Evolutionary conservation across 2,797 vertebrate genomes (phyloP).

Genomic region (Oryzias dopingdopingensis): DNA sequence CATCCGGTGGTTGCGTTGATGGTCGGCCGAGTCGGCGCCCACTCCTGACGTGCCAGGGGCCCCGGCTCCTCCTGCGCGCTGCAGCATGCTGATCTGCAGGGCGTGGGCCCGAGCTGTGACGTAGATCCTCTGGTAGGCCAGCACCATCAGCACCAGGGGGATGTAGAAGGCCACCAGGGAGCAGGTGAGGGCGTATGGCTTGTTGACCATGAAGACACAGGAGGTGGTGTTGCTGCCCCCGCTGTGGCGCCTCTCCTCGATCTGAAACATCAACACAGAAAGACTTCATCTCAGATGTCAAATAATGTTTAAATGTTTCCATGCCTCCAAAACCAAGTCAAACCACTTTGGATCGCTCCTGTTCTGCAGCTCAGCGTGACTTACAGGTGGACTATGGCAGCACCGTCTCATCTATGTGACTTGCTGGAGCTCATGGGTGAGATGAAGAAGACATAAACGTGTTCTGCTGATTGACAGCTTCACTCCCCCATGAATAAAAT

Average conservation of each 20-base stretch:
- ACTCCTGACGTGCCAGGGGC: constrained; percentile 12
- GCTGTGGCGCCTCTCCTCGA: constrained; percentile 84
- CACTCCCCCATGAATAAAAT: not conserved
- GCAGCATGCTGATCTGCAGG: constrained; percentile 89
- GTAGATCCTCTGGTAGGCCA: constrained; percentile 98
- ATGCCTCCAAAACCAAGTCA: no score
- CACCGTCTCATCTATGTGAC: constrained; percentile 30
- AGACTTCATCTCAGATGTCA: no score
- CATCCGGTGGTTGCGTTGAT: constrained; percentile 93
- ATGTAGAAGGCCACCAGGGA: constrained; percentile 99
- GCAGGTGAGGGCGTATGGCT: constrained; percentile 96
- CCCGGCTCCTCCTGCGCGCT: constrained; percentile 82
- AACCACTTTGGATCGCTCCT: no score
- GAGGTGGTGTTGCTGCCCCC: constrained; percentile 88
- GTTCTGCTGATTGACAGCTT: not conserved
- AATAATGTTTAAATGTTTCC: no score
- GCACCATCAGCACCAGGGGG: constrained; percentile 93
- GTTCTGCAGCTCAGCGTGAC: no score
- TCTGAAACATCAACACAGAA: constrained; percentile 67
- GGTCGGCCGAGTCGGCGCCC: constrained; percentile 77
- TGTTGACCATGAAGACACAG: constrained; percentile 99
- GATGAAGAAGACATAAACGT: constrained; percentile 27
- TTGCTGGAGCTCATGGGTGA: constrained; percentile 10
- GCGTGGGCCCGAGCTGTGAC: constrained; percentile 92
- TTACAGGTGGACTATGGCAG: not conserved